Conservation (phyloP, 1,140 invertebrate genomes). For the Trinorchestia longiramus region DNA sequence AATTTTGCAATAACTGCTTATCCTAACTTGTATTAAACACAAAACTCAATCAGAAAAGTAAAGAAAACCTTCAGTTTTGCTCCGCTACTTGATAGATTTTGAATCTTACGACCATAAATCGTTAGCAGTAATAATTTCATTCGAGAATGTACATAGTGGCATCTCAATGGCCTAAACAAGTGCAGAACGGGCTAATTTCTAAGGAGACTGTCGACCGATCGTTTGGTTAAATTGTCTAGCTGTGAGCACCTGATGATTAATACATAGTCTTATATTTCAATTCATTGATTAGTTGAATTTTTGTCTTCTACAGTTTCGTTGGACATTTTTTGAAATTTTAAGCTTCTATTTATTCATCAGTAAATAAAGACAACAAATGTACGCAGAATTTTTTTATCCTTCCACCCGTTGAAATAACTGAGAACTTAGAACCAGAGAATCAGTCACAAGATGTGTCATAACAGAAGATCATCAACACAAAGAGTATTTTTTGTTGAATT, state of each 20-base stretch:
- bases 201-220: not conserved
- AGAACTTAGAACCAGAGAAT: not conserved
- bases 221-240: not conserved
- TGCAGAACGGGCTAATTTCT: not conserved
- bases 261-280: not conserved
- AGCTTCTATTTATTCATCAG: constrained; percentile 44
- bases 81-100: not conserved
- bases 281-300: constrained; percentile 29
- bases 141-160: not conserved
- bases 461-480: not conserved
- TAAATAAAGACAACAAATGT: constrained; percentile 23
- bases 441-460: not conserved
- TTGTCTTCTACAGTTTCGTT: constrained; percentile 7
- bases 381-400: not conserved
- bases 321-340: constrained; percentile 27
- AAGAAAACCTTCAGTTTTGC: not conserved
- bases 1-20: no score
- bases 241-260: constrained; percentile 27
- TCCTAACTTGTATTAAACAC: not conserved
- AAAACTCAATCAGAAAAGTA: not conserved
- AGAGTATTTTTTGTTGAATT: not conserved
- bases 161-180: not conserved
- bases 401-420: not conserved
- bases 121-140: not conserved
- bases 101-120: not conserved